These are phyloP conservation scores for Hedya salicella DNA, from an alignment of 2,888 invertebrate genomes.

Conservation along the genomic window DNA sequence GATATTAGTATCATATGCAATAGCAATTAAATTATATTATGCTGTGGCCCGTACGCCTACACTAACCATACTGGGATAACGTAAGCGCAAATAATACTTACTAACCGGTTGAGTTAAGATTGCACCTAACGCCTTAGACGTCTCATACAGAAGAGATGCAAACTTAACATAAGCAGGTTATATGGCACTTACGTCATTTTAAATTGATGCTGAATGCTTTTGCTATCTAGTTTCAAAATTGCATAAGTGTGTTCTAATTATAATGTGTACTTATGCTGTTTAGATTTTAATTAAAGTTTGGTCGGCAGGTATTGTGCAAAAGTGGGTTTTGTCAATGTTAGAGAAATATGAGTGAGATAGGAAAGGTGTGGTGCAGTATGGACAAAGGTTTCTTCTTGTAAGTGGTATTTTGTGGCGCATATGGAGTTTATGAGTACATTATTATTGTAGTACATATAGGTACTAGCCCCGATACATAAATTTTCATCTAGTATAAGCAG, in stretches of 20 bases:
- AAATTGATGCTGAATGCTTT: neutral
- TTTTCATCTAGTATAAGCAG: too few species aligned
- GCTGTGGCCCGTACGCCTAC: slow-evolving; percentile 49
- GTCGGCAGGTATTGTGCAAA: slow-evolving; percentile 13
- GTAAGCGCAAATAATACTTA: neutral
- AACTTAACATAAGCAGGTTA: neutral
- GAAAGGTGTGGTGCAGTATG: slow-evolving; percentile 17
- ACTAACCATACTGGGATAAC: neutral
- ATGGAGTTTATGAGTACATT: slow-evolving; percentile 14
- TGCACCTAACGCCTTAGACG: neutral
- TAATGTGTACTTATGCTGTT: neutral
- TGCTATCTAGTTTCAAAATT: neutral
- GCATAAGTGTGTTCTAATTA: neutral
- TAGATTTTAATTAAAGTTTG: neutral
- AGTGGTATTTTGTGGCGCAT: slow-evolving; percentile 15
- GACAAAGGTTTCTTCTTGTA: slow-evolving; percentile 20
- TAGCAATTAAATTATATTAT: slow-evolving; percentile 66
- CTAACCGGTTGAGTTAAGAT: neutral
- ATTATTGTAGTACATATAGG: neutral
- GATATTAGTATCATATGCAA: slow-evolving; percentile 67
- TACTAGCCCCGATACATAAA: too few species aligned
- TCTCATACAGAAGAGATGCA: neutral
- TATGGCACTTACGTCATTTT: neutral
- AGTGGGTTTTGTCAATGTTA: slow-evolving; percentile 28
- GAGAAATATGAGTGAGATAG: slow-evolving; percentile 21